These are phyloP conservation scores for Perithous albicinctus DNA, from an alignment of 2,888 invertebrate genomes.

Conservation along the genomic window DNA sequence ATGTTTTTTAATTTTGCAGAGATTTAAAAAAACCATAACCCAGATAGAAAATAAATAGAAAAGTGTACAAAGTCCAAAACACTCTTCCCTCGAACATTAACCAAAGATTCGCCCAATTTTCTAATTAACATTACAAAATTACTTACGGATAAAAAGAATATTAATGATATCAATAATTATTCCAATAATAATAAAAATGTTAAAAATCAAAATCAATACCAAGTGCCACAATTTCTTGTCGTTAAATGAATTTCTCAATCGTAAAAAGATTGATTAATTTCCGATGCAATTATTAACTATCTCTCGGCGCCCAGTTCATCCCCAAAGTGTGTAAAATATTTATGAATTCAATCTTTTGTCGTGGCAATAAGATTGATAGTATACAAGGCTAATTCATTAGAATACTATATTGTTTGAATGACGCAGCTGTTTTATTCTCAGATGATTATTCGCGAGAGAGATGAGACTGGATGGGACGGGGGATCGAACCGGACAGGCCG, in stretches of 20 bases:
- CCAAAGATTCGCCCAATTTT: too few species aligned
- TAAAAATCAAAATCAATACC: background rate
- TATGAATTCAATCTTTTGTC: conserved; percentile 14
- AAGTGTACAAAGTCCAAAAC: too few species aligned
- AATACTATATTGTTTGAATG: conserved; percentile 53
- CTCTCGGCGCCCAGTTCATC: background rate
- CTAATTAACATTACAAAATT: too few species aligned
- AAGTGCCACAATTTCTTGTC: background rate
- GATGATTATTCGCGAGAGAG: conserved; percentile 59
- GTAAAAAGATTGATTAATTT: background rate
- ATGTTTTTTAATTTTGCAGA: too few species aligned
- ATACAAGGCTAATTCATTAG: conserved; percentile 48
- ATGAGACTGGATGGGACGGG: conserved; percentile 33
- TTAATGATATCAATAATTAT: background rate
- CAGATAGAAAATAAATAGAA: too few species aligned
- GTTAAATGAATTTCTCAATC: background rate
- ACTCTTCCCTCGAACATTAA: too few species aligned
- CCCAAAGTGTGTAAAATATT: background rate
- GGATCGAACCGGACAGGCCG: conserved; percentile 31
- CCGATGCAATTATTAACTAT: background rate
- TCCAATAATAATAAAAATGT: background rate
- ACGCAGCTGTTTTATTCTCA: conserved; percentile 46
- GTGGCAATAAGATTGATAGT: conserved; percentile 32
- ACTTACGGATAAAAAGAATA: background rate
- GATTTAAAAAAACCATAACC: too few species aligned